A percentile compares a stretch with the other conserved stretches of the same genome.
These are phyloP conservation scores for Drosophila sp. DNA, from an alignment of 1,140 invertebrate genomes.

Conservation along the genomic window DNA sequence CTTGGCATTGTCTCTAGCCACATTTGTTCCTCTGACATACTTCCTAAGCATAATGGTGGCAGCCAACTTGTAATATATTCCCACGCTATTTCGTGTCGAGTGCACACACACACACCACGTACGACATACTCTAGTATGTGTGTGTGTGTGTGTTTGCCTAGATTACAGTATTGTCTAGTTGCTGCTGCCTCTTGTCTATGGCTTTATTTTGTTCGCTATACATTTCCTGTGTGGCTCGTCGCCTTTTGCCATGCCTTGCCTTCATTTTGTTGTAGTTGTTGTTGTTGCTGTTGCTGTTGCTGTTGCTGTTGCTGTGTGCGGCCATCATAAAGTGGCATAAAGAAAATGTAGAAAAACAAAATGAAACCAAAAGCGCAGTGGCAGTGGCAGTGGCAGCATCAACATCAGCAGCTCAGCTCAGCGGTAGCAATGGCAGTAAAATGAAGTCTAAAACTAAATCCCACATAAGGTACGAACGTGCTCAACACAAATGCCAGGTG, in stretches of 20 bases:
- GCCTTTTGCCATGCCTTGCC: slow-evolving; percentile 10
- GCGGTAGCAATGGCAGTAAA: slow-evolving; percentile 50
- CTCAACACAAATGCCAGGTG: slow-evolving; percentile 81
- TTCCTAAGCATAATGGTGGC: slow-evolving; percentile 63
- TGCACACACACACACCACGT: slow-evolving; percentile 25
- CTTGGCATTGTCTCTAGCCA: slow-evolving; percentile 33
- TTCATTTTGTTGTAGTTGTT: slow-evolving; percentile 37
- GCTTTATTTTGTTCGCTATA: slow-evolving; percentile 68
- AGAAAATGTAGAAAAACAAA: slow-evolving; percentile 50
- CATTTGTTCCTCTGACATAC: slow-evolving; percentile 56
- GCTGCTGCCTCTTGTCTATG: slow-evolving; percentile 60
- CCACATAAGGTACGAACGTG: slow-evolving; percentile 80
- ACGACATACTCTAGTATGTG: slow-evolving; percentile 11
- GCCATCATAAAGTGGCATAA: slow-evolving; percentile 78
- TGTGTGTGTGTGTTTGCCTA: slow-evolving; percentile 74
- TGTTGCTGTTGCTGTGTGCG: slow-evolving; percentile 57
- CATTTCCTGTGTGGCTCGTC: slow-evolving; percentile 37
- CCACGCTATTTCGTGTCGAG: slow-evolving; percentile 67
- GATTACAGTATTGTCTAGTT: slow-evolving; percentile 74
- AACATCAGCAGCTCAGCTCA: neutral
- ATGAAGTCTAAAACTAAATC: slow-evolving; percentile 81
- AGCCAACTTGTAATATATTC: slow-evolving; percentile 81
- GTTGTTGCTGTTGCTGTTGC: slow-evolving; percentile 27
- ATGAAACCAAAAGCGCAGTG: slow-evolving; percentile 79
- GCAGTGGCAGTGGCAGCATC: slow-evolving; percentile 39